Conservation (phyloP, 2,113 vertebrate species). For the Mobula hypostoma region DNA sequence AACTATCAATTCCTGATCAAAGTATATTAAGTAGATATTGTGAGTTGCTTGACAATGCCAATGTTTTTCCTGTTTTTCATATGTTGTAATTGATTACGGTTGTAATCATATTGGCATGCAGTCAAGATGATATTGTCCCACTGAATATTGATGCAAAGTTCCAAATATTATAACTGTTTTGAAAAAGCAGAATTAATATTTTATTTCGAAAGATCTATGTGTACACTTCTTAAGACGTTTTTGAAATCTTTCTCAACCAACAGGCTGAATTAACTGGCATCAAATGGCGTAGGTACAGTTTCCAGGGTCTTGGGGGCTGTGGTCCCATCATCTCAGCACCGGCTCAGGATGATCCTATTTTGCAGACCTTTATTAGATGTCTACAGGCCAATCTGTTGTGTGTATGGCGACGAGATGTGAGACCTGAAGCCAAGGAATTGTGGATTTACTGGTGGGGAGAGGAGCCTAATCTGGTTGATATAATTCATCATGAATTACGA, state of each 20-base stretch:
- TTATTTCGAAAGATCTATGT: no score
- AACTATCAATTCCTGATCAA: not conserved
- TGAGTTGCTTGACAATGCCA: not conserved
- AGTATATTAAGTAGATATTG: not conserved
- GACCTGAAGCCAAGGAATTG: conserved; percentile 82
- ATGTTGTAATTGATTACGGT: not conserved
- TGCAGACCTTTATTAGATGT: conserved; percentile 94
- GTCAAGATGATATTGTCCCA: not conserved
- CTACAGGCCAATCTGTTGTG: conserved; percentile 92
- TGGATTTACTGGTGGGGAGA: conserved; percentile 99
- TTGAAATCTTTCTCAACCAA: conserved; percentile 11
- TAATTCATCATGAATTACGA: conserved; percentile 91
- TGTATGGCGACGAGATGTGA: conserved; percentile 90
- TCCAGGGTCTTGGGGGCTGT: conserved; percentile 83
- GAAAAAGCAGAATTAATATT: not conserved
- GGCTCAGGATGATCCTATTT: conserved; percentile 91
- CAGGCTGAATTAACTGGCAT: conserved; percentile 96
- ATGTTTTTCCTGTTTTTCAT: not conserved
- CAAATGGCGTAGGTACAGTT: conserved; percentile 98
- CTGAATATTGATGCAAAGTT: not conserved
- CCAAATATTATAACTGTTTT: not conserved
- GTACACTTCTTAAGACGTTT: not conserved
- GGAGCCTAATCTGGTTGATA: conserved; percentile 80
- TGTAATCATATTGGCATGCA: not conserved
- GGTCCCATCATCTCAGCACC: conserved; percentile 95